Percentiles rank a stretch among this genome's conserved stretches.
These are phyloP conservation scores for Amblyornis subalaris DNA, from an alignment of 2,113 vertebrate genomes.

Conservation along the genomic window DNA sequence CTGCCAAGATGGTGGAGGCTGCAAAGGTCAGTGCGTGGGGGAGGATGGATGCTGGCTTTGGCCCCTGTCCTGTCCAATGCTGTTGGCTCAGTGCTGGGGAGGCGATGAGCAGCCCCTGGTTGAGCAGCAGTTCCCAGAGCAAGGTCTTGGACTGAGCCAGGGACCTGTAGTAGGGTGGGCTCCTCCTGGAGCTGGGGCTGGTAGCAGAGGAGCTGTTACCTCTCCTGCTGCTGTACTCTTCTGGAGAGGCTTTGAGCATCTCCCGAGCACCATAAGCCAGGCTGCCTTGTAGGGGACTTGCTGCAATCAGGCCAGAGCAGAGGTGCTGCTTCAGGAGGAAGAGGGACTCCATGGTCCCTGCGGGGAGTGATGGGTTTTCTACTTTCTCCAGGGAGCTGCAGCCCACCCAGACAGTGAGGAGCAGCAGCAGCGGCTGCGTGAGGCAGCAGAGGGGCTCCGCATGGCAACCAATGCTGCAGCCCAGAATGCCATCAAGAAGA, in stretches of 20 bases:
- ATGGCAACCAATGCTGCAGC: slow-evolving; percentile 94
- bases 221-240: background rate
- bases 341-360: too few relatives aligned
- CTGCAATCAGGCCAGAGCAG: background rate
- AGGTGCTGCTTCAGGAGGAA: background rate
- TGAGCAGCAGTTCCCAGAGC: background rate
- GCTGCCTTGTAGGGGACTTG: background rate
- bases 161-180: background rate
- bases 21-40: slow-evolving; percentile 79
- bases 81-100: accelerated
- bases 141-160: background rate
- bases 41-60: background rate
- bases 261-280: accelerated
- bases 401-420: slow-evolving; percentile 96
- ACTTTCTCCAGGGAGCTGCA: slow-evolving; percentile 84
- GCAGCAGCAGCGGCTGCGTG: slow-evolving; percentile 91
- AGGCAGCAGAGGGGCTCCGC: slow-evolving; percentile 92
- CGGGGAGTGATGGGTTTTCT: background rate
- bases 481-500: slow-evolving; percentile 97
- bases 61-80: background rate
- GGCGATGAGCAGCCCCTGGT: accelerated
- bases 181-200: slow-evolving; percentile 60
- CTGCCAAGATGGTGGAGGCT: slow-evolving; percentile 97
- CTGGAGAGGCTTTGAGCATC: accelerated
- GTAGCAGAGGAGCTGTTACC: slow-evolving; percentile 72